Percentiles rank a stretch among this genome's conserved stretches.
phyloP scores from a whole-genome alignment of 23 tunicate species.

The Ciona savignyi region DNA sequence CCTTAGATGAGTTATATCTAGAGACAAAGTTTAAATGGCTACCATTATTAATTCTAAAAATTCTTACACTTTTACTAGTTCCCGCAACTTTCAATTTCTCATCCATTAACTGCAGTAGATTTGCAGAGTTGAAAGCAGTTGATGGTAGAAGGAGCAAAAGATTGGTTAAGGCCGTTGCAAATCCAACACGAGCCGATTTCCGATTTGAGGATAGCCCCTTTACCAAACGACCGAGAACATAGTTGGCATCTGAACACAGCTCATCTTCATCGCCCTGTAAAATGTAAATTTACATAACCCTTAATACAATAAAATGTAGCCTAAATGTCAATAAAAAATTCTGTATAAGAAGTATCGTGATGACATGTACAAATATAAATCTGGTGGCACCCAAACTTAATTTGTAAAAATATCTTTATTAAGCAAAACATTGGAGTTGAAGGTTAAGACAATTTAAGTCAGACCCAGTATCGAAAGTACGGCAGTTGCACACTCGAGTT shows the following conservation, averaged over 20 bases:
- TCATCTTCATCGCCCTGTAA: slow-evolving; percentile 23
- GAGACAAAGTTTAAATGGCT: no score
- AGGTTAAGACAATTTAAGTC: no score
- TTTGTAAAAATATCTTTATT: no score
- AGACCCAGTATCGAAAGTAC: no score
- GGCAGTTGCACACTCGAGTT: no score
- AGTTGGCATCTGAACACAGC: slow-evolving; percentile 23
- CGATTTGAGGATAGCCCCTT: slow-evolving; percentile 59
- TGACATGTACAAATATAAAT: no score
- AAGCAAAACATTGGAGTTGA: no score
- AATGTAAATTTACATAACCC: background rate
- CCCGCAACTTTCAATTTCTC: slow-evolving; percentile 37
- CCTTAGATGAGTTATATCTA: no score
- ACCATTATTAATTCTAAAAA: no score
- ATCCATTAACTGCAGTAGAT: slow-evolving; percentile 26
- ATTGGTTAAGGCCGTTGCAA: slow-evolving; percentile 43
- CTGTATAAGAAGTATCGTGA: no score
- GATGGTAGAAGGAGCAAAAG: slow-evolving; percentile 24
- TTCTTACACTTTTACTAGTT: slow-evolving; percentile 28
- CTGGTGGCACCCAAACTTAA: no score
- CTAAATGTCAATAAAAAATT: background rate
- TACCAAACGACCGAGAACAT: slow-evolving; percentile 43
- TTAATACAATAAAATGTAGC: background rate
- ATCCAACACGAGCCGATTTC: slow-evolving; percentile 65
- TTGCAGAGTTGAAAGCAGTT: slow-evolving; percentile 3